Evolutionary conservation across 1,140 invertebrate genomes (phyloP).

Genomic region (Nasonia giraulti): DNA sequence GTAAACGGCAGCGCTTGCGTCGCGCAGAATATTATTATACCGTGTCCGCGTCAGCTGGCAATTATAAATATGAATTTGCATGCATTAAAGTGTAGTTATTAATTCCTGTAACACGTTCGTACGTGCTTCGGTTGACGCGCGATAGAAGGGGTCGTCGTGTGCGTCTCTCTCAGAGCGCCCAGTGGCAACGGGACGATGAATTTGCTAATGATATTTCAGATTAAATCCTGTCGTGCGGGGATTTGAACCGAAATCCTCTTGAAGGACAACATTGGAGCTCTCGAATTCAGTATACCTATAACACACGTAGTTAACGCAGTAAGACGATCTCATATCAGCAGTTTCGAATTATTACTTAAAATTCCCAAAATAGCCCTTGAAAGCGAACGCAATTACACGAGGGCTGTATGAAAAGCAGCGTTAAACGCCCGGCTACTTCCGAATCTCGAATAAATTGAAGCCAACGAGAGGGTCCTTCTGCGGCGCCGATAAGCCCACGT

Average conservation of each 20-base stretch:
- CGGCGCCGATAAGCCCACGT: conserved; percentile 24
- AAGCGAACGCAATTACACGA: conserved; percentile 16
- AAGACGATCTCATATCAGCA: background rate
- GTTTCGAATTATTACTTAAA: background rate
- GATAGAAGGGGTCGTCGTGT: background rate
- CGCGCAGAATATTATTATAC: background rate
- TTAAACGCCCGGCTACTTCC: background rate
- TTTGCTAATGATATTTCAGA: conserved; percentile 45
- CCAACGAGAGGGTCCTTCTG: background rate
- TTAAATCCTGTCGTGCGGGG: conserved; percentile 11
- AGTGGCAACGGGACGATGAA: conserved; percentile 5
- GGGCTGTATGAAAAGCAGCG: background rate
- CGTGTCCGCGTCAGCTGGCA: background rate
- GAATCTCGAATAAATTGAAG: conserved; percentile 37
- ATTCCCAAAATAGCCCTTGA: background rate
- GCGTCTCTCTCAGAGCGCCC: background rate
- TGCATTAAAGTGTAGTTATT: conserved; percentile 27
- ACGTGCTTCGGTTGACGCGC: background rate
- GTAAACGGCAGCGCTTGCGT: background rate
- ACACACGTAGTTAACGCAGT: too few species aligned
- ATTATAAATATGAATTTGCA: conserved; percentile 40
- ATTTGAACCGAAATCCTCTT: conserved; percentile 24
- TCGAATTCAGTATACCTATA: background rate
- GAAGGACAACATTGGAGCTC: background rate
- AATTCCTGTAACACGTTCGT: conserved; percentile 20